Evolutionary conservation across 2,113 vertebrate genomes (phyloP), one percentile per base, ranked within the genome.

Genomic region (Arenaria interpres): DNA sequence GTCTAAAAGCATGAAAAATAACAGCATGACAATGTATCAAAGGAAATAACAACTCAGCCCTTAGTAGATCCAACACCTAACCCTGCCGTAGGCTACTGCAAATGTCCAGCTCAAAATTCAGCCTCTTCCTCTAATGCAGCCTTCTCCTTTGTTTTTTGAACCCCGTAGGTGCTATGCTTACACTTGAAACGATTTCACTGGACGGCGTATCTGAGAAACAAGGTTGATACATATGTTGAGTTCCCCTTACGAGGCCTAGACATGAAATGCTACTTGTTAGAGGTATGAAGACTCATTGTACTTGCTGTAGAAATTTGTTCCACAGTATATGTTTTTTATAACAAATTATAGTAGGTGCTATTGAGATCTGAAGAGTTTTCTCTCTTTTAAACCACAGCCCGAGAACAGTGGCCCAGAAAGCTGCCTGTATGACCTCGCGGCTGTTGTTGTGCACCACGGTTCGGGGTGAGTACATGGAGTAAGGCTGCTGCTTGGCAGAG

Each of bases 141-240:
- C 13, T 3, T 45, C 39, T 19, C 25, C 53, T 41, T 73, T 35
- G 23, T 48, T n/a, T 12, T 63, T 81, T 19, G 19, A 5, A 33
- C 67, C n/a, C 87, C 35, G 5, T 35, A 99, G 99, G 99, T 99
- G 97, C 98, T 99, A 76, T 99, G 99, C 98, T 98, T 99, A 97
- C 99, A 99, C 97, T 98, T 99, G 93, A 99, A 99, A 92, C 98
- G 99, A 93, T 99, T 99, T 96, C 99, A 99, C 92, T 99, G 99
- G 99, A 99, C 99, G 37, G 99, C 99, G 3, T 99, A 99, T 98
- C 98, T 99, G 97, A 98, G 99, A 88, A 99, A 99, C 97, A 99
- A 99, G 97, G 98, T 99, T 64, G 99, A 99, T 81, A 99, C 99
- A 0, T 99, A 99, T 4, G 99, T 99, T 78, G 99, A 99, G 67